Base-by-base conservation (phyloP, 2,888 invertebrate species). In the Eupeodes latifasciatus region DNA sequence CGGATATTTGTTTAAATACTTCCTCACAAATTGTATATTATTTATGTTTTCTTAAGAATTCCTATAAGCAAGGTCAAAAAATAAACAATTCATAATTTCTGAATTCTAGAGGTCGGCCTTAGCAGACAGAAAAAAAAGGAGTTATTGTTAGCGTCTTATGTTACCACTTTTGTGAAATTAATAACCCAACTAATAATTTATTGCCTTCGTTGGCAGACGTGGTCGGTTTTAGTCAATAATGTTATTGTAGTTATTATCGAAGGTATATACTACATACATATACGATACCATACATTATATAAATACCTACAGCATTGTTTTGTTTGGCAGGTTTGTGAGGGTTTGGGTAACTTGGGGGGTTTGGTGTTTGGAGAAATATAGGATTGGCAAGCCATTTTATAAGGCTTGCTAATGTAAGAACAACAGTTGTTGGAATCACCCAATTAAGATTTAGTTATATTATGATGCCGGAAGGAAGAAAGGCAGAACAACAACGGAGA, bases 171-270 rank as follows among this genome's bases (percentile, higher is more conserved):
- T 81, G 81, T 9, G 74, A 84, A 88, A 84, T 88, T 88, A 88
- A 84, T 88, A 84, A 84, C 81, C 88, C 67, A 61, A 64, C 81
- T 62, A 77, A 74, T 85, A 81, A 88, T 88, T 88, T 88, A 88
- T 84, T 72, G 77, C 81, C 77, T 78, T 69, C 61, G 16, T 19
- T 36, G 55, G 64, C 75, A 66, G 75, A 76, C 62, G 61, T 36
- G 27, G 76, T 57, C 16, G 44, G 55, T 44, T 40, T 10, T 51
- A 19, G 47, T 76, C 27, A 19, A 69, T 80, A 36, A 69, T 76
- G 62, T 69, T 75, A 14, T 71, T 57, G 10, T 57, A 71, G 44
- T 40, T 57, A 36, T 40, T 57, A 36, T 71, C 14, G 14, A 27
- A 55, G 44, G 62, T 64, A 51, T 6, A 51, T 27, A 27, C 27